Conservation (phyloP, 2,797 vertebrate genomes). For the Tapirus indicus region DNA sequence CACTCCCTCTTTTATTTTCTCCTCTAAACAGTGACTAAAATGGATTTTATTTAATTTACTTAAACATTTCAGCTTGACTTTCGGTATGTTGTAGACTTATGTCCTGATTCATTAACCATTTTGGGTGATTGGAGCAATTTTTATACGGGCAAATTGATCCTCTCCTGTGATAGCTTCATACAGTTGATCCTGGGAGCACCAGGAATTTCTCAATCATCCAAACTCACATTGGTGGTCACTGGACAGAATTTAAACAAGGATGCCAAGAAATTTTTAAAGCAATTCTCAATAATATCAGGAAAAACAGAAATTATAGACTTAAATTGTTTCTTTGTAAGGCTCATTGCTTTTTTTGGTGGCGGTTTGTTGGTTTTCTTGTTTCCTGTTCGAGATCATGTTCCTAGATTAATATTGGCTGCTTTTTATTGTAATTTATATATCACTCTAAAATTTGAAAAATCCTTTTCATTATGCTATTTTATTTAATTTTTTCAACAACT, state of each 20-base stretch:
- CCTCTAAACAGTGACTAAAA: not conserved
- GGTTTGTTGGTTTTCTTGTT: constrained; percentile 5
- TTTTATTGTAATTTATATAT: constrained; percentile 16
- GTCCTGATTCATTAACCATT: not conserved
- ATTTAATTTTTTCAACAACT: constrained; percentile 13
- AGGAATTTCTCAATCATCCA: not conserved
- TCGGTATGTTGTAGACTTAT: not conserved
- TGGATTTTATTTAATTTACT: constrained; percentile 23
- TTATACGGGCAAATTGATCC: not conserved
- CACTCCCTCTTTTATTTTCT: not conserved
- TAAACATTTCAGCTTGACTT: not conserved
- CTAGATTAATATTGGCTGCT: not conserved
- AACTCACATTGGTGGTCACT: not conserved
- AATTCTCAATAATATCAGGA: constrained; percentile 25
- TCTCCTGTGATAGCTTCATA: not conserved
- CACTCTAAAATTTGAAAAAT: not conserved
- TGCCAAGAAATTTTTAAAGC: constrained; percentile 14
- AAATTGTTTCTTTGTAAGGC: not conserved
- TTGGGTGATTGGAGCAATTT: not conserved
- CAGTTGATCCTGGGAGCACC: not conserved
- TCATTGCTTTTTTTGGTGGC: not conserved
- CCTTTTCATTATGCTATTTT: not conserved
- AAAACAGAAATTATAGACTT: constrained; percentile 5
- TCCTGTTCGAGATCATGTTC: constrained; percentile 16
- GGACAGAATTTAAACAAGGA: not conserved